Evolutionary conservation across 2,888 invertebrate genomes (phyloP).

Genomic region (Stenoptilia bipunctidactyla): DNA sequence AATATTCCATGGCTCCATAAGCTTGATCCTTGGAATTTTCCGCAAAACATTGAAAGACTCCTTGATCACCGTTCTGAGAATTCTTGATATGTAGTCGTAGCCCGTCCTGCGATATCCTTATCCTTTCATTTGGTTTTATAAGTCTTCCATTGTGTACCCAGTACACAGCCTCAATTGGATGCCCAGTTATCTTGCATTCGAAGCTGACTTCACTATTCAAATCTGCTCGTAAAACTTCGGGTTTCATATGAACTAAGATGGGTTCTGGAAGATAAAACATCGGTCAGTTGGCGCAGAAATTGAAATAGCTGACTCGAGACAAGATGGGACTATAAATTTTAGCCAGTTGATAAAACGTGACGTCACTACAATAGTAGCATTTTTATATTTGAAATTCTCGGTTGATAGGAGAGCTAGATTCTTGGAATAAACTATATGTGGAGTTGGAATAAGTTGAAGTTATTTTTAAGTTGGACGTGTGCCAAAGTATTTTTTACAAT

Average conservation of each 20-base stretch:
- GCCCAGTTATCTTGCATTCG: slow-evolving; percentile 89
- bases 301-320: background rate
- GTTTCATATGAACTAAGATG: slow-evolving; percentile 84
- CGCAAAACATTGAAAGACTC: slow-evolving; percentile 93
- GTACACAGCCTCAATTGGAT: slow-evolving; percentile 82
- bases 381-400: too few species aligned
- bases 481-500: too few species aligned
- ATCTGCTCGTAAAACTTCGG: slow-evolving; percentile 83
- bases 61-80: slow-evolving; percentile 85
- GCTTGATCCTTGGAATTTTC: slow-evolving; percentile 88
- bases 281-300: background rate
- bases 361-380: too few species aligned
- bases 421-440: too few species aligned
- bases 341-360: background rate
- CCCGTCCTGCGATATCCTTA: slow-evolving; percentile 63
- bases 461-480: too few species aligned
- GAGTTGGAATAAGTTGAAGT: too few species aligned
- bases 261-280: slow-evolving; percentile 72
- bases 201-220: slow-evolving; percentile 87
- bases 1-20: slow-evolving; percentile 73
- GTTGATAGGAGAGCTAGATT: too few species aligned
- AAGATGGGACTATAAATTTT: background rate
- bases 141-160: slow-evolving; percentile 86
- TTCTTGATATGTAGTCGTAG: slow-evolving; percentile 73
- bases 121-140: slow-evolving; percentile 70